phyloP scores from a whole-genome alignment of 2,888 invertebrate genomes.

The Ormyrus pomaceus region DNA sequence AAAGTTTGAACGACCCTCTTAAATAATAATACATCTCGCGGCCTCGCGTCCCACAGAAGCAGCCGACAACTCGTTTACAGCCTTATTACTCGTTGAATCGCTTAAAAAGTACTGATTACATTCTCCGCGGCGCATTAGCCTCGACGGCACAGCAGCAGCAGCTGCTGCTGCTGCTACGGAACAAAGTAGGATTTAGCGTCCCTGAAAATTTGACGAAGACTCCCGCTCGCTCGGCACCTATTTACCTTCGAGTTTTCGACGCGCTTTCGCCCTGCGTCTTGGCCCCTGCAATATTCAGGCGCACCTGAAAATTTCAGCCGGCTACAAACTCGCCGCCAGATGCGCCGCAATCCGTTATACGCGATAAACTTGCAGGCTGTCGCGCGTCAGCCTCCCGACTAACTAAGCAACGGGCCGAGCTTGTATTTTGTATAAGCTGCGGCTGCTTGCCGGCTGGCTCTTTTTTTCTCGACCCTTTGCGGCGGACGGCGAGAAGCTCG shows the following conservation, averaged over 20 bases:
- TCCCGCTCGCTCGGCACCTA: neutral
- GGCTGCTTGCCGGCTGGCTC: neutral
- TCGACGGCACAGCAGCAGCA: neutral
- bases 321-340: too few relatives aligned
- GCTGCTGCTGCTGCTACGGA: neutral
- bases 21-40: neutral
- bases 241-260: neutral
- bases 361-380: slow-evolving; percentile 28
- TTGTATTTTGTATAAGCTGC: slow-evolving; percentile 9
- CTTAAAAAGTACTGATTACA: slow-evolving; percentile 33
- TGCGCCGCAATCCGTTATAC: too few relatives aligned
- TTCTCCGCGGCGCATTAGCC: neutral
- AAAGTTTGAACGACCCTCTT: too few relatives aligned
- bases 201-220: slow-evolving; percentile 34
- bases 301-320: slow-evolving; percentile 28
- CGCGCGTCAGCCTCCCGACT: neutral
- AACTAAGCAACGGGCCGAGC: neutral
- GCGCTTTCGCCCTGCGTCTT: too few relatives aligned
- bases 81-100: neutral
- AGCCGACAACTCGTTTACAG: too few relatives aligned
- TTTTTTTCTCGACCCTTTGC: too few relatives aligned
- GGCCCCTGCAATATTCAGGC: neutral
- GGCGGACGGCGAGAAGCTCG: neutral
- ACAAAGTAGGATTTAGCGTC: slow-evolving; percentile 26
- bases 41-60: neutral